Evolutionary conservation across 1,140 invertebrate genomes (phyloP), one percentile per base, ranked within the genome.

Genomic region (Gerris buenoi): DNA sequence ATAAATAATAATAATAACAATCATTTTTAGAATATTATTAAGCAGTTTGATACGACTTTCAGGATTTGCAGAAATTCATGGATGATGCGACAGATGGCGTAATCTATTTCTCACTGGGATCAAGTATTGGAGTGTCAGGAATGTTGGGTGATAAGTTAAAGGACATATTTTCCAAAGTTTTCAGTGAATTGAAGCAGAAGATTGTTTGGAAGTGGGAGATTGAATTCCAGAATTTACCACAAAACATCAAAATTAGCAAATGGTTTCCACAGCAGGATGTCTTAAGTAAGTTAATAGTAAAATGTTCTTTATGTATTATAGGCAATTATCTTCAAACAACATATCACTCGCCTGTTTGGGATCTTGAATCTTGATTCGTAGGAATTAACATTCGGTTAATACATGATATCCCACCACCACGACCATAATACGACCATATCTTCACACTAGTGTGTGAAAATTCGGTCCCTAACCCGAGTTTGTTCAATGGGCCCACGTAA

Each of bases 41-140:
- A n/a, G 25, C 29, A 1, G 25, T 28, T 14, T 26, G 28, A n/a
- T 28, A 63, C 57, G 13, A n/a, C 18, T 22, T 64, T n/a, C 22
- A 69, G 68, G 68, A 73, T 33, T 29, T 71, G n/a, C 28, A 71
- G 63, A 63, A 67, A 33, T 74, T 71, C 65, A 66, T 75, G 68
- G 68, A 72, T 25, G 61, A 69, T 1, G 68, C 73, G 29, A 64
- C 13, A 0, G 29, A 71, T 58, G 74, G 74, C 13, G 70, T 72
- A 0, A 63, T 75, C 0, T 74, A 69, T 33, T 69, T 75, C 33
- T 73, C 70, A 58, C 69, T 74, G 25, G 74, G 73, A 25, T 70
- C 72, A 28, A 10, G 2, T 23, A n/a, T 28, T 1, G 60, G 28
- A 64, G 56, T 70, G n/a, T 59, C 63, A 29, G 58, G 67, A 65